Base-by-base conservation (phyloP, 2,888 invertebrate genomes). In the Stenodema calcarata region DNA sequence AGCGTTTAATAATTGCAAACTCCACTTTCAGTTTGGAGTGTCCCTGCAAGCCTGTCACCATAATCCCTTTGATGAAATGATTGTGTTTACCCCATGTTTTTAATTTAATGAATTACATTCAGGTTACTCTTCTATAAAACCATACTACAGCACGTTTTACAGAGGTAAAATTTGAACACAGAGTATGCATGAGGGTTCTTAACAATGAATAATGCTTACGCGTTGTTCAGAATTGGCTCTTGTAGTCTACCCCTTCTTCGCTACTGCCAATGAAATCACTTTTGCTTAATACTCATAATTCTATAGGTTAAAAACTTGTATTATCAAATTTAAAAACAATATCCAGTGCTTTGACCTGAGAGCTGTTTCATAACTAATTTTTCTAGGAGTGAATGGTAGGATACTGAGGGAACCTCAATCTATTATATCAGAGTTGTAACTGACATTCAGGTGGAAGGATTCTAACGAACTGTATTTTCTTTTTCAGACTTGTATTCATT, bases 401-500 rank as follows among this genome's bases (percentile, higher is more conserved):
- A 11, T 23, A 18, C 23, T 12, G 18, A 9, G 54, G 47, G 23
- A 18, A 18, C 11, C 23, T 23, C 23, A 62, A 23, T 18, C 4
- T 6, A 16, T 23, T 62, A 23, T 62, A 18, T 62, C 23, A 35
- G 62, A 50, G 50, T 50, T 16, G 0, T 23, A 27, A 62, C 62
- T 62, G 23, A 23, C n/a, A 62, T 50, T 18, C 62, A 62, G 62
- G 23, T 62, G 18, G 18, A n/a, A n/a, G 27, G 23, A 35, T 18
- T 42, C 41, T 78, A 78, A 78, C 44, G 27, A 18, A 16, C 54
- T 69, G 82, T 82, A 42, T 54, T 90, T 89, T 91, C 91, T 90
- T 91, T 93, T 93, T 92, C 93, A 93, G 93, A 93, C 91, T 91
- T 91, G 91, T 92, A 92, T 91, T 92, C 92, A 91, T 93, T 93